Conservation (phyloP, 2,113 vertebrate genomes). For the Acrocephalus kingi region DNA sequence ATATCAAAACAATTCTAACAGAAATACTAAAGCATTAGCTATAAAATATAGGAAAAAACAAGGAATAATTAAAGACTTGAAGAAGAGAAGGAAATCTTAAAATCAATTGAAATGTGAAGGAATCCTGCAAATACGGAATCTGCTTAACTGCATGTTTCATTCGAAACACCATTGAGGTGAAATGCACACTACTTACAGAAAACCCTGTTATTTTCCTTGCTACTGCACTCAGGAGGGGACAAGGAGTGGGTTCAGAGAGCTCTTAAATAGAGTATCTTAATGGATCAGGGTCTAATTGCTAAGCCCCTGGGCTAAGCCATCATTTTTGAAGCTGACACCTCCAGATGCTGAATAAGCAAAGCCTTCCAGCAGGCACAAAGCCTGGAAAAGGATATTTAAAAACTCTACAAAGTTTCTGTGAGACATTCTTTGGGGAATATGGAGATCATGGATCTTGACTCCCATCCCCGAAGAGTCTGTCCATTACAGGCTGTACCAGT, state of each 20-base stretch:
- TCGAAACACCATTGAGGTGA: background rate
- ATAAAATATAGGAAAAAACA: background rate
- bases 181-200: background rate
- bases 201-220: background rate
- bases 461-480: background rate
- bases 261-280: conserved; percentile 27
- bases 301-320: background rate
- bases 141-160: background rate
- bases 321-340: conserved; percentile 13
- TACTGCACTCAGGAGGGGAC: background rate
- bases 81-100: background rate
- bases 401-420: background rate
- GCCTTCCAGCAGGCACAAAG: background rate
- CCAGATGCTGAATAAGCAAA: conserved; percentile 39
- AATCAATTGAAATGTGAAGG: background rate
- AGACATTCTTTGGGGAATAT: background rate
- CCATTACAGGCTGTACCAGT: background rate
- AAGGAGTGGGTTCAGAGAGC: background rate
- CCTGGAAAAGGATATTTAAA: background rate
- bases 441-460: background rate
- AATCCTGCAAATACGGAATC: background rate
- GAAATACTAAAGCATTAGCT: background rate
- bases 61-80: background rate
- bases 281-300: conserved; percentile 12
- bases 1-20: background rate